Base-by-base conservation (phyloP, 2,797 vertebrate species). In the Myripristis jacobus region DNA sequence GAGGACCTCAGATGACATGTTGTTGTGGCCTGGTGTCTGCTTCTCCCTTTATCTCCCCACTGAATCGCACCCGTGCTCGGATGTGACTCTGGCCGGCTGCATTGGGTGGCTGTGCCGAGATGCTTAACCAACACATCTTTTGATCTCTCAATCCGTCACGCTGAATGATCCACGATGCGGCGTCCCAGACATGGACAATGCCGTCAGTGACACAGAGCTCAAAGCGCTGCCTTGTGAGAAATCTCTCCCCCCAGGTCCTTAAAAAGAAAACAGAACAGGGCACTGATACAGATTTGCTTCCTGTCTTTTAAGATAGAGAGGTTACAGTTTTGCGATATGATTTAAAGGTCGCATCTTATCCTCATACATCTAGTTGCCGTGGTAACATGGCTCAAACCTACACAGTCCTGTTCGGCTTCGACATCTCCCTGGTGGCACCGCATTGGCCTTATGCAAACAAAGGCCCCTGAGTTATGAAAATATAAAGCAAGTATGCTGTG, bases 391-490 rank as follows among this genome's bases (percentile, higher is more conserved):
- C 46, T 66, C 51, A 80, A 66, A 75, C 36, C 36, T 58, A 53
- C 58, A 19, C 57, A 51, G 41, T 66, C 53, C 38, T 27, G 24
- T 21, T 53, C 36, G 19, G 52, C 62, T 46, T n/a, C n/a, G n/a
- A n/a, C n/a, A n/a, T 55, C 34, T 54, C 51, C 25, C 52, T 43
- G 21, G 19, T 63, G 41, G 56, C 68, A 78, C 66, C 65, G 13
- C 51, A 34, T 53, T 22, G 27, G 24, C 46, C 70, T 80, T 87
- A 80, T 72, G 57, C 68, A 83, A 91, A 86, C 84, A 87, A 43
- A 63, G 60, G 73, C 56, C 57, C 48, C 60, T 53, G 70, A 87
- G 84, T 87, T 85, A 70, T 84, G 70, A 84, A 85, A 88, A 90
- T 78, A 86, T 70, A 6, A 55, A 57, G 41, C 44, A 66, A 44